Evolutionary conservation across 1,140 invertebrate species (phyloP), one percentile per base, ranked within the genome.

Genomic region (Bombus superbus): DNA sequence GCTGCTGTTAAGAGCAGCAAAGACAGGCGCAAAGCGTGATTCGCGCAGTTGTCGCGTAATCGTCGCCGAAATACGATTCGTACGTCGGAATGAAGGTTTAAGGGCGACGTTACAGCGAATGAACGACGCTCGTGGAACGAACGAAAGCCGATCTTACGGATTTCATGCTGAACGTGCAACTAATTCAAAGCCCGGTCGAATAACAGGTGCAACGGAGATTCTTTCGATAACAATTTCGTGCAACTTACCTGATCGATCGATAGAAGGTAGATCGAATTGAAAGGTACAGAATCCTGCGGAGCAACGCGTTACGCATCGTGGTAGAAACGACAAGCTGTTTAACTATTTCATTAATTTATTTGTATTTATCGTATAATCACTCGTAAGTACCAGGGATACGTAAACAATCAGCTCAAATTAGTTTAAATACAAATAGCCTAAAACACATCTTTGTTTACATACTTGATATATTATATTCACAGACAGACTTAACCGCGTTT

Each of bases 281-380:
- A n/a, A 59, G 25, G 32, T 2, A 38, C 5, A 6, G 10, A 53
- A 35, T 35, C 25, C 40, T 42, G 69, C 10, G 32, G 32, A 38
- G 13, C 13, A 75, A 57, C 4, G 25, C 32, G 9, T 32, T n/a
- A 3, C 4, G 2, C 22, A 38, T 28, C 2, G 15, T 57, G 13
- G 25, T 64, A 80, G 3, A 85, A 35, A 82, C 9, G 59, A 59
- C 44, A 73, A 18, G 25, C 6, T 6, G 0, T 2, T 25, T 42
- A 89, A 92, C 87, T 90, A 87, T 90, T 90, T 87, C 86, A 87
- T 91, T 83, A 85, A 75, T 92, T 92, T 90, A 91, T 92, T 92
- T 90, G 83, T 83, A 89, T 86, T 89, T 83, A 90, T 85, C 77
- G 73, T 89, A 89, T 88, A 91, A 91, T 90, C 86, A 83, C 81